Evolutionary conservation across 2,888 invertebrate genomes (phyloP).

Genomic region (Melieria picta): DNA sequence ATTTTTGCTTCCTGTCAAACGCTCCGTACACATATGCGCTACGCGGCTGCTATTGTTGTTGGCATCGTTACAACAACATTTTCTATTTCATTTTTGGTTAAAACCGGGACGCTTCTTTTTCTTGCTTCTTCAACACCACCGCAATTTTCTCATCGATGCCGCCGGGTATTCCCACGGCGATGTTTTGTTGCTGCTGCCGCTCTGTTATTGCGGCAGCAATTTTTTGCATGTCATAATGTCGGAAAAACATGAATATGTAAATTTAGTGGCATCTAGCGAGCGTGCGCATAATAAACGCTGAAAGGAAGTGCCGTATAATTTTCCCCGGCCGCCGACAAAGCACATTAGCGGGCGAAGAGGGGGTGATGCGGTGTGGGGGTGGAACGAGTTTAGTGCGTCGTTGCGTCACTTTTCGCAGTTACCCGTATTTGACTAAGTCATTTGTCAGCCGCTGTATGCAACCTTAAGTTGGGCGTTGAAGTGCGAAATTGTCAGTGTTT

Average conservation of each 20-base stretch:
- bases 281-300: not conserved
- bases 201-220: not conserved
- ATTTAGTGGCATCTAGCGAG: not conserved
- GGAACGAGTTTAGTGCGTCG: too few species aligned
- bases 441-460: too few species aligned
- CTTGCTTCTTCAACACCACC: not conserved
- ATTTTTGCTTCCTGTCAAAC: too few species aligned
- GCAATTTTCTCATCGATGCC: not conserved
- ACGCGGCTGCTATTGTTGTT: too few species aligned
- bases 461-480: too few species aligned
- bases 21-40: not conserved
- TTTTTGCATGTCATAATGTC: conserved; percentile 8
- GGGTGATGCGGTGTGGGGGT: not conserved
- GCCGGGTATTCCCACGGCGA: not conserved
- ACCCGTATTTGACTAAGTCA: not conserved
- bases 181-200: not conserved
- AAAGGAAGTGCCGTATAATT: too few species aligned
- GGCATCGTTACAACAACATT: not conserved
- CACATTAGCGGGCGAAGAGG: too few species aligned
- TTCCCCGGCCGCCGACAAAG: too few species aligned
- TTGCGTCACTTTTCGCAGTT: not conserved
- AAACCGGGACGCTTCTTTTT: not conserved
- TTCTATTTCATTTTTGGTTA: too few species aligned
- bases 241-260: conserved; percentile 12
- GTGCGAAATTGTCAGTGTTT: too few species aligned